A percentile compares a stretch with the other conserved stretches of the same genome.
phyloP scores from a whole-genome alignment of 2,113 vertebrate genomes.

The Rousettus leschenaultii region DNA sequence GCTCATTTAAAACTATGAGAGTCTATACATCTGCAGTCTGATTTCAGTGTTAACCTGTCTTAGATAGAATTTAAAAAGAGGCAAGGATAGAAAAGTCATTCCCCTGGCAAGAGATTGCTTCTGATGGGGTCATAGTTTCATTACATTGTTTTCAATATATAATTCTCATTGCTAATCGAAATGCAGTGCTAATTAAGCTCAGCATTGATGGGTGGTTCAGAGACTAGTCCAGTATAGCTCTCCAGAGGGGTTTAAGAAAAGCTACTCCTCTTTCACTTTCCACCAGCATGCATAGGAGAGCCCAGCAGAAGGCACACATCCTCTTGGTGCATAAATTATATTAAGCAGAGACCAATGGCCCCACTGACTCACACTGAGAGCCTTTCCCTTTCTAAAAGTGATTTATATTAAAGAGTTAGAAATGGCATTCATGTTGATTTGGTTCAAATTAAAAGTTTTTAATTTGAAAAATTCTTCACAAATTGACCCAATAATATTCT shows the following conservation, averaged over 20 bases:
- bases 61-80: not conserved
- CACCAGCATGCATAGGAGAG: not conserved
- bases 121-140: not conserved
- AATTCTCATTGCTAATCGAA: not conserved
- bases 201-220: not conserved
- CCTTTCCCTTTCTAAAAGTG: not conserved
- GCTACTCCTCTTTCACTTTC: not conserved
- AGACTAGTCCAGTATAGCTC: not conserved
- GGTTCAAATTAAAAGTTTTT: not conserved
- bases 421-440: not conserved
- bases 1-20: not conserved
- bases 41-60: not conserved
- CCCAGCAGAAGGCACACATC: not conserved
- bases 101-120: not conserved
- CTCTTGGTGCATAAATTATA: not conserved
- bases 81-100: not conserved
- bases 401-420: not conserved
- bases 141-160: not conserved
- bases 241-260: not conserved
- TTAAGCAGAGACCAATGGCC: not conserved
- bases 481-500: not conserved
- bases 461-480: not conserved
- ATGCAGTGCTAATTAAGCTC: not conserved
- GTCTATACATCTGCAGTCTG: not conserved
- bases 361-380: not conserved